Conservation (phyloP, 2,113 vertebrate species). For the Isurus oxyrinchus region DNA sequence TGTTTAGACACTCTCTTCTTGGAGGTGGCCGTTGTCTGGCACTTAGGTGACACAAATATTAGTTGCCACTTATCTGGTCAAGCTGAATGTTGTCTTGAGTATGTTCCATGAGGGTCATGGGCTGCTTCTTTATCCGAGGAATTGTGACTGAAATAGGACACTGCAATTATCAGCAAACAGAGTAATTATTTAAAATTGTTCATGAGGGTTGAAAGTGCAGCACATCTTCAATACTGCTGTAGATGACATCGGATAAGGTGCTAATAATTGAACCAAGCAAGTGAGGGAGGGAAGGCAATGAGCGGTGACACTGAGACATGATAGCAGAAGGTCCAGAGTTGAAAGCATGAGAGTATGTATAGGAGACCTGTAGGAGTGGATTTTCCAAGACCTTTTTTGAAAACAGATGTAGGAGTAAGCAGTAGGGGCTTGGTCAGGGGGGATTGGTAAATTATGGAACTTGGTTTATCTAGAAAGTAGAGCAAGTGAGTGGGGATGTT, state of each 20-base stretch:
- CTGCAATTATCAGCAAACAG: neutral
- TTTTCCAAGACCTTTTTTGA: neutral
- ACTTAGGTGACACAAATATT: too few relatives aligned
- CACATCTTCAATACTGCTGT: too few relatives aligned
- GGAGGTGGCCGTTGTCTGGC: too few relatives aligned
- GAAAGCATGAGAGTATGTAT: neutral
- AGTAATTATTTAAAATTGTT: neutral
- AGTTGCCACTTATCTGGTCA: too few relatives aligned
- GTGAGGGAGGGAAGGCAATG: neutral
- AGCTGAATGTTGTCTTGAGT: too few relatives aligned
- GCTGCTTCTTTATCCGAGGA: too few relatives aligned
- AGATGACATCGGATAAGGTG: too few relatives aligned
- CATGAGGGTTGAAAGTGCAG: neutral
- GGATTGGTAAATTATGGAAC: too few relatives aligned
- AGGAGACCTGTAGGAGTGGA: too few relatives aligned
- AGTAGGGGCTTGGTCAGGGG: neutral
- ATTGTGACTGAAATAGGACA: too few relatives aligned
- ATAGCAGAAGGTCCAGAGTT: neutral
- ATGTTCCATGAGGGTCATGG: too few relatives aligned
- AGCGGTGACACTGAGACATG: neutral
- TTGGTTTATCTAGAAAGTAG: neutral
- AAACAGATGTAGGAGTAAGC: neutral
- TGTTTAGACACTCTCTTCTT: too few relatives aligned
- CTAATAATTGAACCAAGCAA: neutral
- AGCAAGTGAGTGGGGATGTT: neutral